Evolutionary conservation across 1,140 invertebrate species (phyloP).

Genomic region (Drosophila seguyi): DNA sequence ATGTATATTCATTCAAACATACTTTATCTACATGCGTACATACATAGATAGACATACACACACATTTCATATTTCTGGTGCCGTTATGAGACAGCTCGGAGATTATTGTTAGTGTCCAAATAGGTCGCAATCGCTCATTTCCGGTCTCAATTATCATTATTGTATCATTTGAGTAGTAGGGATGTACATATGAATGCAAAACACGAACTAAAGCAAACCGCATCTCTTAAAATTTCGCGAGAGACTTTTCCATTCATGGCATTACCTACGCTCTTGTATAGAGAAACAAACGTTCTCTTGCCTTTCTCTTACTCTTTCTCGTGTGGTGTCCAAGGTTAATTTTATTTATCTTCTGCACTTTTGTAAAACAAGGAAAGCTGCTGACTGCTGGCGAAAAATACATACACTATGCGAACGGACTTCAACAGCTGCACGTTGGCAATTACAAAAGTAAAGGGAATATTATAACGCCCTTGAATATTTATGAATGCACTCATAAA

Average conservation of each 20-base stretch:
- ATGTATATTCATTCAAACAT: too few relatives aligned
- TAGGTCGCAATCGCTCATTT: conserved; percentile 61
- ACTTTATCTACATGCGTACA: background rate
- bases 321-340: conserved; percentile 60
- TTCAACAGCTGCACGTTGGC: conserved; percentile 10
- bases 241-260: conserved; percentile 1
- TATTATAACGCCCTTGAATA: conserved; percentile 9
- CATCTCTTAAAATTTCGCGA: conserved; percentile 3
- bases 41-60: background rate
- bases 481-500: conserved; percentile 7
- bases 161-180: conserved; percentile 23
- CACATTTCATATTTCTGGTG: conserved; percentile 7
- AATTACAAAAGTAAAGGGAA: conserved; percentile 4
- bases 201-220: background rate
- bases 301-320: too few relatives aligned
- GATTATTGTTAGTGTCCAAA: conserved; percentile 51
- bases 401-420: conserved; percentile 4
- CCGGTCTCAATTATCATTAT: conserved; percentile 48
- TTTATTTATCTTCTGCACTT: conserved; percentile 69
- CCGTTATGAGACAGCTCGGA: conserved; percentile 41
- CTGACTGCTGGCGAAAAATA: background rate
- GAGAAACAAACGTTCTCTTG: conserved; percentile 5
- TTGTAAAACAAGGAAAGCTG: conserved; percentile 39
- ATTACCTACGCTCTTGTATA: conserved; percentile 1
- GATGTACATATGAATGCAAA: background rate